Conservation (phyloP, 2,113 vertebrate species). For the Danio rerio region DNA sequence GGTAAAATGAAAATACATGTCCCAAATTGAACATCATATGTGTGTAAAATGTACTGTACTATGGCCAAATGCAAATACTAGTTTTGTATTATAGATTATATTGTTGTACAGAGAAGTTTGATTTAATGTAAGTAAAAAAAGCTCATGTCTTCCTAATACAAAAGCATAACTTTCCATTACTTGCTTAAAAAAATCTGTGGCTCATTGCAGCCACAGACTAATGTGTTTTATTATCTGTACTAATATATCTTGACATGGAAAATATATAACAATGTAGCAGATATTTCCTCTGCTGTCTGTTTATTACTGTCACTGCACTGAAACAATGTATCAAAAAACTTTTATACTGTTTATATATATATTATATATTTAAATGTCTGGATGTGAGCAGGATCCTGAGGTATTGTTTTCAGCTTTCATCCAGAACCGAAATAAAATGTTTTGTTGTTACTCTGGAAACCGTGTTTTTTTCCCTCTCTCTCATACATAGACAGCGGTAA, state of each 20-base stretch:
- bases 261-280: constrained; percentile 12
- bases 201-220: background rate
- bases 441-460: constrained; percentile 22
- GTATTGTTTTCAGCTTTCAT: background rate
- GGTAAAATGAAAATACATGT: background rate
- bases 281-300: constrained; percentile 7
- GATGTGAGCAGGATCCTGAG: background rate
- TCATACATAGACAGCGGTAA: background rate
- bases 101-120: background rate
- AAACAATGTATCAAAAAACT: constrained; percentile 3
- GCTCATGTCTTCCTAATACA: constrained; percentile 20
- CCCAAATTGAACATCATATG: background rate
- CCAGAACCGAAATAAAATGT: constrained; percentile 22
- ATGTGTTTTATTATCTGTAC: constrained; percentile 32
- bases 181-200: background rate
- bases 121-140: too few species aligned
- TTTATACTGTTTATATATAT: constrained; percentile 30
- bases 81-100: constrained; percentile 25
- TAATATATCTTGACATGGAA: constrained; percentile 9
- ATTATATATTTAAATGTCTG: background rate
- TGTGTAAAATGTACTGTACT: constrained; percentile 19
- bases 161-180: background rate
- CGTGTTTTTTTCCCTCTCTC: background rate
- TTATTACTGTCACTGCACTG: background rate
- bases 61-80: constrained; percentile 27